Conservation (phyloP, 2,797 vertebrate species). For the Acomys russatus region DNA sequence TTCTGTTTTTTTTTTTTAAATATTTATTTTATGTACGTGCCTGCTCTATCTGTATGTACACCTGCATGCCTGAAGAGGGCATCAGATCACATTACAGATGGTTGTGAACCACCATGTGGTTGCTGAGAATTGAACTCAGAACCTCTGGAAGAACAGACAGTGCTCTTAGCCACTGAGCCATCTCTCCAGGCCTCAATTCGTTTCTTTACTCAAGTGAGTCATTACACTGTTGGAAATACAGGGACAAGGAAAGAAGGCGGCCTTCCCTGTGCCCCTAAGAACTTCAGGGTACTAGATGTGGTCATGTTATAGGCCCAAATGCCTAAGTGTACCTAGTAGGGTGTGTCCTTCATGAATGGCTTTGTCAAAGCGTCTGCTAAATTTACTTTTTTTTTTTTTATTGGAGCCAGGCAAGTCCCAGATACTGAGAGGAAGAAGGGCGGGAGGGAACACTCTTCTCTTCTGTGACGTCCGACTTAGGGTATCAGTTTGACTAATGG, state of each 20-base stretch:
- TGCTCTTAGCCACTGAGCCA: too few species aligned
- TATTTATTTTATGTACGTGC: too few species aligned
- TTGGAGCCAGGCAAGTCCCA: not conserved
- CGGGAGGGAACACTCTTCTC: not conserved
- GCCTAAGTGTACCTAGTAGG: not conserved
- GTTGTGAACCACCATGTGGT: too few species aligned
- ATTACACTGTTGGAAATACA: not conserved
- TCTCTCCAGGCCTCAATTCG: not conserved
- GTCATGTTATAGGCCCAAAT: not conserved
- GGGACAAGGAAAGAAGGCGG: not conserved
- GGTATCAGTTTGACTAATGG: not conserved
- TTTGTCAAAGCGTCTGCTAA: conserved; percentile 3
- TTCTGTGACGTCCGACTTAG: not conserved
- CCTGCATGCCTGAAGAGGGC: too few species aligned
- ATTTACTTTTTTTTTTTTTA: not conserved
- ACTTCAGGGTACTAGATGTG: too few species aligned
- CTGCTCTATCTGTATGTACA: too few species aligned
- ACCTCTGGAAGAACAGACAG: too few species aligned
- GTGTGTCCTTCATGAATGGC: not conserved
- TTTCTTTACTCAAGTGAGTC: conserved; percentile 53
- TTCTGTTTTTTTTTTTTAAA: too few species aligned
- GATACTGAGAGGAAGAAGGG: not conserved
- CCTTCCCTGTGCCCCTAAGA: not conserved
- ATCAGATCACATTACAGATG: too few species aligned
- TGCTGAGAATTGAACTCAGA: too few species aligned